Base-by-base conservation (phyloP, 2,113 vertebrate genomes). In the Pollachius pollachius region DNA sequence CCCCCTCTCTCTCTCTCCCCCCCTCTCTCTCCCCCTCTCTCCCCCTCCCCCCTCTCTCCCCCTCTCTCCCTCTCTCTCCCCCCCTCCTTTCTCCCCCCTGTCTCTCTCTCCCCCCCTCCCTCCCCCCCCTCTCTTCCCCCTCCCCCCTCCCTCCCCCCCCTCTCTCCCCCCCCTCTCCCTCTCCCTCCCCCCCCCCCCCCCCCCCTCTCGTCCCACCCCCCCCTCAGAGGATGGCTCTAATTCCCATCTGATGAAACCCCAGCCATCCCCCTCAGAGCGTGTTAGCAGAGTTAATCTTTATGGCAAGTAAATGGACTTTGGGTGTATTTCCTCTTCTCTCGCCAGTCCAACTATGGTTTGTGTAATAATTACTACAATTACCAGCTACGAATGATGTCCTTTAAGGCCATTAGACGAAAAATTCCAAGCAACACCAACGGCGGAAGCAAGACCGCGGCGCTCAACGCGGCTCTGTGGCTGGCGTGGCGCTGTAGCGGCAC, bases 361-460 rank as follows among this genome's bases (percentile, higher is more conserved):
- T 71, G 81, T 83, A 89, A 91, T 93, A 91, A 92, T 92, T 91
- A 91, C 89, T 75, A 89, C 86, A 92, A 92, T 93, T 92, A 92
- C 84, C 73, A 78, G 69, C 83, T 82, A 89, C 87, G 91, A 92
- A 92, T 85, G 85, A 92, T 88, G 84, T 88, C 84, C 82, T 85
- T 76, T 72, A 83, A 89, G 85, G 89, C 89, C 84, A 91, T 92
- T 93, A 92, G 78, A 86, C 81, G 81, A 87, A 9, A 9, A 90
- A 86, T 74, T 81, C 82, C 65, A 82, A 75, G 79, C 84, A 58
- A 82, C 56, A 70, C 67, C 71, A 70, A 15, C 81, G 82, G 85
- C 81, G 71, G 78, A 86, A 83, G 71, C 71, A n/a, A 64, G 11
- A 69, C 79, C 78, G 71, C 65, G 72, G 73, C 74, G 80, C 81